A percentile compares a stretch with the other conserved stretches of the same genome.
These are phyloP conservation scores for Monopterus albus DNA, from an alignment of 2,113 vertebrate genomes.

Conservation along the genomic window DNA sequence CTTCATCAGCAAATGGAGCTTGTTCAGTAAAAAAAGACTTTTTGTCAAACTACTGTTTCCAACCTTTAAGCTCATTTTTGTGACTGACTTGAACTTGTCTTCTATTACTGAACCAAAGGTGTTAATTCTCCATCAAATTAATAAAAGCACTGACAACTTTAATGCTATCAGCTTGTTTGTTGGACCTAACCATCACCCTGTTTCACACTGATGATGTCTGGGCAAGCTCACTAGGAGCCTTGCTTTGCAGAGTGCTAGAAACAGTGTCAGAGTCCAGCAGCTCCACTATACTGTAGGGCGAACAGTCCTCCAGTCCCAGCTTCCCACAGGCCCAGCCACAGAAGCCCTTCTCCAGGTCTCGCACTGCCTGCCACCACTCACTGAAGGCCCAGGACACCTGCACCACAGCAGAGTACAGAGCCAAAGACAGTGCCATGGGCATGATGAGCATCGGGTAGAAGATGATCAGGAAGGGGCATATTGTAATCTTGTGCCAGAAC, in stretches of 20 bases:
- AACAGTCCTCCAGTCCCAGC: conserved; percentile 95
- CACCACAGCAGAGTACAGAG: conserved; percentile 90
- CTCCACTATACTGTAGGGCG: conserved; percentile 96
- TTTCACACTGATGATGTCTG: conserved; percentile 91
- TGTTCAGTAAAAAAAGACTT: not conserved
- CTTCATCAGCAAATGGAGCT: not conserved
- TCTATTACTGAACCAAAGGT: not conserved
- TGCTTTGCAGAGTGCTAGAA: conserved; percentile 90
- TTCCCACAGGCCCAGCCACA: conserved; percentile 98
- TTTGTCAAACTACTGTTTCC: not conserved
- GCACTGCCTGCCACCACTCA: conserved; percentile 93
- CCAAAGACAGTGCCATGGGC: conserved; percentile 90
- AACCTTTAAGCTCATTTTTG: not conserved
- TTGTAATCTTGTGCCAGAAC: conserved; percentile 98
- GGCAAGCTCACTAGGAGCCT: conserved; percentile 84
- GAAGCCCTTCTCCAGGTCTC: conserved; percentile 98
- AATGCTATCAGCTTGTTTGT: not conserved
- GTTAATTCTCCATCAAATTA: too few species aligned
- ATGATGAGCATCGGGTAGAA: conserved; percentile 97
- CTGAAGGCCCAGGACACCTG: conserved; percentile 96
- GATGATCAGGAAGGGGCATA: conserved; percentile 95
- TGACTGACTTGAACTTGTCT: not conserved
- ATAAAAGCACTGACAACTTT: not conserved
- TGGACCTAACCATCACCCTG: conserved; percentile 36
- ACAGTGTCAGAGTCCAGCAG: conserved; percentile 94